Conservation (phyloP, 2,797 vertebrate species). For the Betta splendens region DNA sequence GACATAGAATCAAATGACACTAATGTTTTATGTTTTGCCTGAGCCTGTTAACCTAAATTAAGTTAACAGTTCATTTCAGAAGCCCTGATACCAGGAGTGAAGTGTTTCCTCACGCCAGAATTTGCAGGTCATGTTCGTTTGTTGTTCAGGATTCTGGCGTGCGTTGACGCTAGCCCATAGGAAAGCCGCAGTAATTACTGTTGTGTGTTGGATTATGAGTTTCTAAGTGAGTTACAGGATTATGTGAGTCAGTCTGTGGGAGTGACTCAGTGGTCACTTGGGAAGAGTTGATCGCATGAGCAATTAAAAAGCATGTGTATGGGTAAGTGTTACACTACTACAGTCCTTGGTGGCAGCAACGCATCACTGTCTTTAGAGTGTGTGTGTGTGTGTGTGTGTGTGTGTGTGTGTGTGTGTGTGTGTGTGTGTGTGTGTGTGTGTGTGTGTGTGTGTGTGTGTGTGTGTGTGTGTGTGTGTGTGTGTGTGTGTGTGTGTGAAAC, state of each 20-base stretch:
- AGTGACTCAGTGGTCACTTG: slow-evolving; percentile 32
- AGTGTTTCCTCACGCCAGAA: slow-evolving; percentile 1
- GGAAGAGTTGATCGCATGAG: slow-evolving; percentile 29
- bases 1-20: slow-evolving; percentile 5
- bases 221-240: slow-evolving; percentile 55
- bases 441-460: slow-evolving; percentile 7
- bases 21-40: slow-evolving; percentile 14
- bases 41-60: slow-evolving; percentile 1
- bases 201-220: slow-evolving; percentile 51
- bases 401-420: not conserved
- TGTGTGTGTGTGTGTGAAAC: slow-evolving; percentile 9
- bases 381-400: slow-evolving; percentile 4
- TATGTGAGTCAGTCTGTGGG: slow-evolving; percentile 35
- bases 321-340: too few relatives aligned
- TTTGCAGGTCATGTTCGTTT: slow-evolving; percentile 6
- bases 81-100: slow-evolving; percentile 8
- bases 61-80: slow-evolving; percentile 16
- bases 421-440: slow-evolving; percentile 6
- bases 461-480: not conserved
- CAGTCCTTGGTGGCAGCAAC: too few relatives aligned
- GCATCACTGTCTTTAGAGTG: not conserved
- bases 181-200: slow-evolving; percentile 53
- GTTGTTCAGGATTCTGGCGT: slow-evolving; percentile 22
- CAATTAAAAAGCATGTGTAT: not conserved
- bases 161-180: slow-evolving; percentile 37